Percentiles rank a stretch among this genome's conserved stretches.
Evolutionary conservation across 2,888 invertebrate species (phyloP).

Genomic region (Apodemia mormo): DNA sequence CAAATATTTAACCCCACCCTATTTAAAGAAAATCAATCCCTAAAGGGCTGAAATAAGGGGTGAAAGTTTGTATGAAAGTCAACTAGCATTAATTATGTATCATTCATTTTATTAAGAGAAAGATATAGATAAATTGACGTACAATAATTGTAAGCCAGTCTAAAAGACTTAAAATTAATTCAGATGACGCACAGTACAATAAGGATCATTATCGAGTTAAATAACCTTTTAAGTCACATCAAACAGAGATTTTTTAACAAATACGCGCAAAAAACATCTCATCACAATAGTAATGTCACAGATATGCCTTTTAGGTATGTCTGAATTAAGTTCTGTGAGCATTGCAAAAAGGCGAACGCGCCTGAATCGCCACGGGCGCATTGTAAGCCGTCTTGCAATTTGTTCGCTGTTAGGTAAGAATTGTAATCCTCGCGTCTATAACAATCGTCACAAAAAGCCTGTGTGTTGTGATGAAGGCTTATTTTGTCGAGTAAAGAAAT

Average conservation of each 20-base stretch:
- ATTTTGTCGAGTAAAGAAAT: slow-evolving; percentile 13
- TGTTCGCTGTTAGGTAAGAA: slow-evolving; percentile 63
- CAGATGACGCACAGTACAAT: background rate
- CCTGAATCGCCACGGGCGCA: slow-evolving; percentile 61
- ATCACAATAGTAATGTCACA: slow-evolving; percentile 8
- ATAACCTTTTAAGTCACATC: background rate
- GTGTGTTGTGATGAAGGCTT: slow-evolving; percentile 38
- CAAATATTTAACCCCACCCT: no score
- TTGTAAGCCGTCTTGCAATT: slow-evolving; percentile 65
- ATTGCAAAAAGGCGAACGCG: slow-evolving; percentile 60
- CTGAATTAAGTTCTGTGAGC: slow-evolving; percentile 52
- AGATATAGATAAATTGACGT: no score
- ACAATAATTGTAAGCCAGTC: no score
- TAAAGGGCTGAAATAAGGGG: no score
- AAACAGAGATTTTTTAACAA: background rate
- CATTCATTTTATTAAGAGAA: no score
- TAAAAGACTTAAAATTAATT: background rate
- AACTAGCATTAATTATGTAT: no score
- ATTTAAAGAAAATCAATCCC: no score
- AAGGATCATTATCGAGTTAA: background rate
- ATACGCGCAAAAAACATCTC: slow-evolving; percentile 3
- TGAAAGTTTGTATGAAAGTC: no score
- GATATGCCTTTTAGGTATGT: slow-evolving; percentile 28
- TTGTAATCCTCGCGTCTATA: slow-evolving; percentile 53
- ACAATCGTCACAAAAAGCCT: slow-evolving; percentile 58